Evolutionary conservation across 2,113 vertebrate species (phyloP).

Genomic region (Gymnarchus niloticus): DNA sequence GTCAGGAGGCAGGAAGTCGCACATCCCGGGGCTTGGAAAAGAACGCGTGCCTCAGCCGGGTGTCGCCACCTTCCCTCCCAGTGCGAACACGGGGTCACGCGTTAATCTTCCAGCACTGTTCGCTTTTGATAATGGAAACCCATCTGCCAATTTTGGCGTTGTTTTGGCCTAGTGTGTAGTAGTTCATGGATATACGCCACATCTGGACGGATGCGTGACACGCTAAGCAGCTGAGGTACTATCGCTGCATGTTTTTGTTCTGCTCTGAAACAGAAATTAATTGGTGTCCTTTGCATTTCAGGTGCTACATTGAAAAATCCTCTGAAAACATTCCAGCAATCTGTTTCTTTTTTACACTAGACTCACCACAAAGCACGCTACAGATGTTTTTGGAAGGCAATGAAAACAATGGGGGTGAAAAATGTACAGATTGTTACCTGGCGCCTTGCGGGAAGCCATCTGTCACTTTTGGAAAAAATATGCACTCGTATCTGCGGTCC

Average conservation of each 20-base stretch:
- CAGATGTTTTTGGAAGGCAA: background rate
- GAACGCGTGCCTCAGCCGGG: too few relatives aligned
- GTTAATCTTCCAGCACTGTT: too few relatives aligned
- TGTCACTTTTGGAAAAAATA: background rate
- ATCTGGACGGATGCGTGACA: too few relatives aligned
- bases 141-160: too few relatives aligned
- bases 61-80: too few relatives aligned
- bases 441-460: background rate
- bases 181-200: too few relatives aligned
- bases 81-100: too few relatives aligned
- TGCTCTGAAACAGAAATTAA: background rate
- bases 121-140: too few relatives aligned
- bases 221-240: background rate
- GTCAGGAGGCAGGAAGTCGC: background rate
- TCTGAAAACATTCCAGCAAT: background rate
- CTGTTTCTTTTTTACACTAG: background rate
- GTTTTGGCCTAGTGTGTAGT: too few relatives aligned
- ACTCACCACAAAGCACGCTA: background rate
- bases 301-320: background rate
- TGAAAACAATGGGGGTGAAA: background rate
- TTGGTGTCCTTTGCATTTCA: background rate
- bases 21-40: too few relatives aligned
- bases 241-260: background rate
- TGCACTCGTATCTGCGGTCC: background rate
- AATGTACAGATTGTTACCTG: background rate